Evolutionary conservation across 2,888 invertebrate species (phyloP).

Genomic region (Macrosiphum euphorbiae): DNA sequence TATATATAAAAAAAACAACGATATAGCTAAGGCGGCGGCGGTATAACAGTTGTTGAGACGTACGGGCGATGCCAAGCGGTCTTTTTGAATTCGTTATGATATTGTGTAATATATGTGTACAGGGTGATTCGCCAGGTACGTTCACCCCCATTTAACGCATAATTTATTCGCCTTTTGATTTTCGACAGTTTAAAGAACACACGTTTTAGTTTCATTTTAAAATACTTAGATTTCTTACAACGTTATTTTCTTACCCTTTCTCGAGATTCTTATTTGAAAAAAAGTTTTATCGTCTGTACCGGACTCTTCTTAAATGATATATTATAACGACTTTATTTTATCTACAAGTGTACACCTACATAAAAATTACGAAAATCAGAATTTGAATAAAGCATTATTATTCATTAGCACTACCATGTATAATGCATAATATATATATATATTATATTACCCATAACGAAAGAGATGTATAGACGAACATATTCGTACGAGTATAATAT

Average conservation of each 20-base stretch:
- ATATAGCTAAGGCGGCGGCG: slow-evolving; percentile 20
- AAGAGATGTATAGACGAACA: neutral
- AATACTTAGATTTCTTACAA: neutral
- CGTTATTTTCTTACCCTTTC: neutral
- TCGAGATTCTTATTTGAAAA: neutral
- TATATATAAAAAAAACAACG: slow-evolving; percentile 21
- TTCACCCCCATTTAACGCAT: neutral
- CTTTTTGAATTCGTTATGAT: slow-evolving; percentile 44
- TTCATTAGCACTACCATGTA: neutral
- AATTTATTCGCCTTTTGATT: neutral
- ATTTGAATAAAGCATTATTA: neutral
- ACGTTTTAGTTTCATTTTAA: neutral
- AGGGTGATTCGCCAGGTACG: neutral
- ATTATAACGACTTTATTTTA: neutral
- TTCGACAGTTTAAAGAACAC: neutral
- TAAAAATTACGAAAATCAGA: neutral
- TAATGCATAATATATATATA: too few relatives aligned
- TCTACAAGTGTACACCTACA: neutral
- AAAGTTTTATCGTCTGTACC: neutral
- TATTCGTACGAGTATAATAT: neutral
- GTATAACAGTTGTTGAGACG: slow-evolving; percentile 27
- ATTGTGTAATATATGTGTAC: slow-evolving; percentile 8
- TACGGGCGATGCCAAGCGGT: slow-evolving; percentile 51
- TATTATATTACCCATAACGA: neutral
- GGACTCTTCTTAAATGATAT: neutral